Evolutionary conservation across 2,113 vertebrate species (phyloP), one percentile per base, ranked within the genome.

Genomic region (Myotis brandtii): DNA sequence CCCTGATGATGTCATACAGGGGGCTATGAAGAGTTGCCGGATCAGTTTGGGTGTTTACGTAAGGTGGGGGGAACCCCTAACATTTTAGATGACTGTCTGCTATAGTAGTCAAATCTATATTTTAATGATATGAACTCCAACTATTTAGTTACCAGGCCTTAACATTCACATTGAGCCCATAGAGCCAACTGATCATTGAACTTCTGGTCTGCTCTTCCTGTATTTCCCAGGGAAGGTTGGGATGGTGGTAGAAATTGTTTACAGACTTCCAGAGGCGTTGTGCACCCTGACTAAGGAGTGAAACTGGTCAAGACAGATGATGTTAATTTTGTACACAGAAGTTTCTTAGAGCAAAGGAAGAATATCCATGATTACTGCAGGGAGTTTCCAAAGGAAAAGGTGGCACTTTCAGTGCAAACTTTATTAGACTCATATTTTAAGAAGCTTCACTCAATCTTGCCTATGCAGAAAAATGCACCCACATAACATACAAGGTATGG

Each of bases 341-440:
- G 52, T 54, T 84, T 40, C 73, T 67, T 9, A 5, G 46, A 94
- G 67, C n/a, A 6, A 75, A 62, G 56, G 46, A 95, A 46, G 80
- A 89, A 17, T 40, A 80, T 52, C 70, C 43, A 18, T 30, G 70
- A 95, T 80, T 64, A 97, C 62, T 75, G 16, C 8, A 66, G 69
- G 67, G 67, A 83, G 14, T 94, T 89, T 86, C 67, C 50, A 66
- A 76, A 91, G 86, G 83, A 91, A 88, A 94, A 94, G 52, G 79
- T 48, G 34, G 37, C 40, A 6, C 32, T 77, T 91, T 94, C 10
- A 9, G 25, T 27, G 30, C 56, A 88, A 80, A 80, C 34, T 32
- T 88, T 89, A 95, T 73, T 88, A 94, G 56, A 88, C 7, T 70
- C 73, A 75, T 94, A 95, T 75, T 95, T 95, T 89, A 79, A 94